Evolutionary conservation across 1,140 invertebrate species (phyloP).

Genomic region (Anadara kagoshimensis): DNA sequence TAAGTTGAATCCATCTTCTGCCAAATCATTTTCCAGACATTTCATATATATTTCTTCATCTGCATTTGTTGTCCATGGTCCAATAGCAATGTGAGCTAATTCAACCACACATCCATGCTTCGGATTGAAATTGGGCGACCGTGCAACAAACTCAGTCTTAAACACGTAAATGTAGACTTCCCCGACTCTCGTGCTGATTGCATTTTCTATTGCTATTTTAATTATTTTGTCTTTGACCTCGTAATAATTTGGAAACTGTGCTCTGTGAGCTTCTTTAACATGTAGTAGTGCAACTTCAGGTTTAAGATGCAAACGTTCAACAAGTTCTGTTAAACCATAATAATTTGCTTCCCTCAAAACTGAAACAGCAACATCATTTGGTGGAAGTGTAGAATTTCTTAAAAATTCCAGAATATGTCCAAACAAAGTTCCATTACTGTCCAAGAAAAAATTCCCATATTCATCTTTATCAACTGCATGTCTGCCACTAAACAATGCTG

Average conservation of each 20-base stretch:
- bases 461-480: constrained; percentile 68
- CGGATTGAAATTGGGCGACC: constrained; percentile 60
- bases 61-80: constrained; percentile 61
- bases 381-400: constrained; percentile 62
- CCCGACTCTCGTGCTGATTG: constrained; percentile 54
- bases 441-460: constrained; percentile 68
- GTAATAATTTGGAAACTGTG: constrained; percentile 63
- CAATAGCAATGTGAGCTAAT: constrained; percentile 58
- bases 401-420: constrained; percentile 65
- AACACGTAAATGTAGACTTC: constrained; percentile 66
- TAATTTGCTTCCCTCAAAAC: constrained; percentile 66
- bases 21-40: constrained; percentile 63
- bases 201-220: constrained; percentile 59
- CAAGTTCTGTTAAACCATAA: constrained; percentile 61
- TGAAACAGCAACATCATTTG: constrained; percentile 50
- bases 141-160: constrained; percentile 59
- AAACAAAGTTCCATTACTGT: constrained; percentile 65
- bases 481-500: constrained; percentile 72
- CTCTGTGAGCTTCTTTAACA: constrained; percentile 61
- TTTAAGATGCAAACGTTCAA: constrained; percentile 55
- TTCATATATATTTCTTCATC: constrained; percentile 66
- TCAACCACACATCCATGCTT: constrained; percentile 66
- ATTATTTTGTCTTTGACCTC: constrained; percentile 57
- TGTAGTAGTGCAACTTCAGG: constrained; percentile 57
- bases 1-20: constrained; percentile 64